A percentile compares a stretch with the other conserved stretches of the same genome.
phyloP scores from a whole-genome alignment of 2,113 vertebrate genomes.

The Hippocampus barbouri region DNA sequence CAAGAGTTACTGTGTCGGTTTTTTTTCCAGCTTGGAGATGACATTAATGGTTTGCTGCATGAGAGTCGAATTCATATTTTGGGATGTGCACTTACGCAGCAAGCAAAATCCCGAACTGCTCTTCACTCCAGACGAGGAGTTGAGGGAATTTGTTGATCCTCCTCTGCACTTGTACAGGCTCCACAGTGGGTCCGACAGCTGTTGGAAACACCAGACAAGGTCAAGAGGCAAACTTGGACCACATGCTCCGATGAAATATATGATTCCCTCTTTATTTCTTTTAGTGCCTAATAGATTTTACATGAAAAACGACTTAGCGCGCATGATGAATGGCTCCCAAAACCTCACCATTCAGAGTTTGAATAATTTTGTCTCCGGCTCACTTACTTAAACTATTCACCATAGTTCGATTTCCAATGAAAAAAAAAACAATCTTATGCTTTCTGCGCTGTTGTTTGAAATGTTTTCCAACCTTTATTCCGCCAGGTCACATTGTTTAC shows the following conservation, averaged over 20 bases:
- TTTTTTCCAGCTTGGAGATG: constrained; percentile 4
- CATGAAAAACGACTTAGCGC: background rate
- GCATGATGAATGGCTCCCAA: background rate
- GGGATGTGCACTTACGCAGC: background rate
- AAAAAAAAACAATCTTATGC: background rate
- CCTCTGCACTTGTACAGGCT: constrained; percentile 11
- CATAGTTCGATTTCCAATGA: background rate
- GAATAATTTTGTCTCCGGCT: background rate
- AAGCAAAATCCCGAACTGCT: constrained; percentile 25
- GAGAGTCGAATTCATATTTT: background rate
- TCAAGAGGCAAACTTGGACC: constrained; percentile 22
- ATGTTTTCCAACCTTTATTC: too few relatives aligned
- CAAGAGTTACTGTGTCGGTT: constrained; percentile 8
- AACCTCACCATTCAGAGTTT: background rate
- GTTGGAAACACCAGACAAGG: constrained; percentile 52
- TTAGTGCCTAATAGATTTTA: constrained; percentile 22
- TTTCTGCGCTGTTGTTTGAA: background rate
- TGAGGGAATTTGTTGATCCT: constrained; percentile 30
- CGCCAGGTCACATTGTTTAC: background rate
- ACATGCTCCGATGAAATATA: constrained; percentile 13
- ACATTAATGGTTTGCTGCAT: constrained; percentile 7
- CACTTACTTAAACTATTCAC: background rate
- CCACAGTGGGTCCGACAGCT: constrained; percentile 60
- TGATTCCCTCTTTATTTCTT: constrained; percentile 38
- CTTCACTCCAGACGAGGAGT: constrained; percentile 8